These are phyloP conservation scores for Acanthochromis polyacanthus DNA, from an alignment of 2,113 vertebrate genomes.

Conservation along the genomic window DNA sequence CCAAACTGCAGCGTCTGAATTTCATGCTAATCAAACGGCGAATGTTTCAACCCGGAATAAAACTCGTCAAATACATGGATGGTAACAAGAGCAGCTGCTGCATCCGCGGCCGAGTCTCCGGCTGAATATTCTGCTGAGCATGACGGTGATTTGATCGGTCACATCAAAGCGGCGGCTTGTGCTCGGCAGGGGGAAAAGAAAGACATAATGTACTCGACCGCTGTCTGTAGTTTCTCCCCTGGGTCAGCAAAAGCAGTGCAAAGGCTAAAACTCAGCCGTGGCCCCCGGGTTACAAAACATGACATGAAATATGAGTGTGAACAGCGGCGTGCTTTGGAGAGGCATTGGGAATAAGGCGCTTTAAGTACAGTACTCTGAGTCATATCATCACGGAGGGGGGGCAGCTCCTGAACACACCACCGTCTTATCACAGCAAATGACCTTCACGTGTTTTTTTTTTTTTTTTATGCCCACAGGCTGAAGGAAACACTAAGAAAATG, in stretches of 20 bases:
- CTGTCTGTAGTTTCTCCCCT: conserved; percentile 43
- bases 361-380: conserved; percentile 57
- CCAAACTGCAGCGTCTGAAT: conserved; percentile 1
- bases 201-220: conserved; percentile 53
- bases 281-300: conserved; percentile 61
- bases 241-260: conserved; percentile 55
- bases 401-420: conserved; percentile 47
- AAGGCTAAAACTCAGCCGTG: conserved; percentile 61
- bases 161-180: conserved; percentile 67
- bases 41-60: conserved; percentile 16
- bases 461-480: conserved; percentile 32
- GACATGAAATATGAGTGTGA: conserved; percentile 68
- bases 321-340: conserved; percentile 5
- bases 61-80: conserved; percentile 36
- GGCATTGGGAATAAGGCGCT: conserved; percentile 21
- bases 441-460: conserved; percentile 60
- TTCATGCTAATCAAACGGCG: conserved; percentile 22
- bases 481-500: conserved; percentile 44
- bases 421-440: conserved; percentile 73
- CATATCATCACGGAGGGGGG: conserved; percentile 21
- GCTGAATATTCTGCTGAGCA: conserved; percentile 49
- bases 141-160: conserved; percentile 65
- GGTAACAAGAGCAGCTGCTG: conserved; percentile 59
- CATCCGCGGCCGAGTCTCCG: conserved; percentile 5
- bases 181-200: conserved; percentile 21